Percentiles rank a stretch among this genome's conserved stretches.
These are phyloP conservation scores for Leptura quadrifasciata DNA, from an alignment of 2,888 invertebrate species.

Conservation along the genomic window DNA sequence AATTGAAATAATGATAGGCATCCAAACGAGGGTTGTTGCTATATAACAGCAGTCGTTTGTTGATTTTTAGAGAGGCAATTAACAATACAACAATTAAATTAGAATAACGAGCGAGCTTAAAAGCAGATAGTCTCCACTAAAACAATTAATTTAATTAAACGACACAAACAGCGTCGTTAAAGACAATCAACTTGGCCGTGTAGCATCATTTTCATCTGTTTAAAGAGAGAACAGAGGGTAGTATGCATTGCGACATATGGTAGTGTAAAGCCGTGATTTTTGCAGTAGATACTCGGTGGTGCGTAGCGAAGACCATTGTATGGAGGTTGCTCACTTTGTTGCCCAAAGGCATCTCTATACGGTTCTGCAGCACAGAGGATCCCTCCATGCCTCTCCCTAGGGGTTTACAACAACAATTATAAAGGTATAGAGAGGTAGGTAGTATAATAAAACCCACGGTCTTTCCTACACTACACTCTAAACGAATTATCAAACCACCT, in stretches of 20 bases:
- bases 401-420: slow-evolving; percentile 67
- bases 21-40: slow-evolving; percentile 24
- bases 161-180: slow-evolving; percentile 66
- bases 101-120: slow-evolving; percentile 62
- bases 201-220: slow-evolving; percentile 48
- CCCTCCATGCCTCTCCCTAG: slow-evolving; percentile 61
- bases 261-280: slow-evolving; percentile 53
- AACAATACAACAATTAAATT: slow-evolving; percentile 63
- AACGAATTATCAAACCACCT: slow-evolving; percentile 47
- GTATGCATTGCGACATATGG: slow-evolving; percentile 57
- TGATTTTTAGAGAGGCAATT: slow-evolving; percentile 54
- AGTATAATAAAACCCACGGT: slow-evolving; percentile 52
- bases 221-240: slow-evolving; percentile 46
- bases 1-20: slow-evolving; percentile 34
- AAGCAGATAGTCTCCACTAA: slow-evolving; percentile 59
- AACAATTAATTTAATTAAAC: slow-evolving; percentile 66
- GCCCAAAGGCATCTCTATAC: slow-evolving; percentile 47
- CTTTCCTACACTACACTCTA: slow-evolving; percentile 42
- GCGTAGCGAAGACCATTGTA: slow-evolving; percentile 55
- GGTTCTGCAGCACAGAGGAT: slow-evolving; percentile 30
- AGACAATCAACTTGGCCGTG: slow-evolving; percentile 61
- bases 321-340: slow-evolving; percentile 53
- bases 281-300: slow-evolving; percentile 55
- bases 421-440: slow-evolving; percentile 65
- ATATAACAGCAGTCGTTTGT: slow-evolving; percentile 24